A percentile compares a stretch with the other conserved stretches of the same genome.
These are phyloP conservation scores for Suillia variegata DNA, from an alignment of 2,888 invertebrate genomes.

Conservation along the genomic window DNA sequence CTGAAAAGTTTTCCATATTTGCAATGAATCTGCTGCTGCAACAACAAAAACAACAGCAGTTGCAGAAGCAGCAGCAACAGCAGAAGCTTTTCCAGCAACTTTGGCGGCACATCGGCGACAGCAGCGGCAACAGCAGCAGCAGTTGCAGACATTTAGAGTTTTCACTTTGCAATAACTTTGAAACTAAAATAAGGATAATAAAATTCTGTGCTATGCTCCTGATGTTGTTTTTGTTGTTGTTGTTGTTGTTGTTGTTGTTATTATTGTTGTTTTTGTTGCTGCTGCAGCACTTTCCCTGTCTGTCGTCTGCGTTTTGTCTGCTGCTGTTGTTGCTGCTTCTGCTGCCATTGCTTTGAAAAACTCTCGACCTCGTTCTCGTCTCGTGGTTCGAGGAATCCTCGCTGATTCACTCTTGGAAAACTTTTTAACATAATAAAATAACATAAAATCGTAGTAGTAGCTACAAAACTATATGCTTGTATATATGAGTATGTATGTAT, in stretches of 20 bases:
- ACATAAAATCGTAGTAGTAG: neutral
- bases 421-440: slow-evolving; percentile 33
- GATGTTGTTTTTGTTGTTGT: slow-evolving; percentile 29
- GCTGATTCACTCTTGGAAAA: slow-evolving; percentile 26
- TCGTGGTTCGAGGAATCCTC: neutral
- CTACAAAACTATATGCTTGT: too few species aligned
- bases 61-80: slow-evolving; percentile 24
- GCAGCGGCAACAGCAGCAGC: neutral
- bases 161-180: slow-evolving; percentile 53
- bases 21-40: slow-evolving; percentile 16
- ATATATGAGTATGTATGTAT: too few species aligned
- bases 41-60: neutral
- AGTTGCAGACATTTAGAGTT: slow-evolving; percentile 45
- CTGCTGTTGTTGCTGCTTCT: slow-evolving; percentile 3
- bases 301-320: slow-evolving; percentile 29
- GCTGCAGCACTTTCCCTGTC: neutral
- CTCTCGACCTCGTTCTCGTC: slow-evolving; percentile 1
- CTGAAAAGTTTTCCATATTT: slow-evolving; percentile 13
- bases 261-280: slow-evolving; percentile 7
- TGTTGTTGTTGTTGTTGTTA: slow-evolving; percentile 15
- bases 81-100: slow-evolving; percentile 20
- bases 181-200: slow-evolving; percentile 58
- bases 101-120: too few species aligned
- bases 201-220: slow-evolving; percentile 49
- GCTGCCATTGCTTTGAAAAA: neutral